These are phyloP conservation scores for Oenanthe melanoleuca DNA, from an alignment of 2,113 vertebrate species.

Conservation along the genomic window DNA sequence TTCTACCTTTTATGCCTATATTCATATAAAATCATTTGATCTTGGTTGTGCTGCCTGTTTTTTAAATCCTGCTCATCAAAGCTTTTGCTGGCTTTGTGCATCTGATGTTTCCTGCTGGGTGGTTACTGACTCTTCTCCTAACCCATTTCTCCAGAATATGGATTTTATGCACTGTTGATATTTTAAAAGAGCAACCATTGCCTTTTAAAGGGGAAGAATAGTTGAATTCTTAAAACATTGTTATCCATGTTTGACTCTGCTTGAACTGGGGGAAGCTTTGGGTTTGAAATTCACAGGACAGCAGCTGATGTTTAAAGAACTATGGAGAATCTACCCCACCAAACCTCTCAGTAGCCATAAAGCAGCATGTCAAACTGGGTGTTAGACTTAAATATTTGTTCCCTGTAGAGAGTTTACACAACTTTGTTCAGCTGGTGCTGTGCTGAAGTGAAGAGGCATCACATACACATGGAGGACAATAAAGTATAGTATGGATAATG, in stretches of 20 bases:
- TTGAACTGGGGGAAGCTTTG: background rate
- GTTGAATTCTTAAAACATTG: background rate
- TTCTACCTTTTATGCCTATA: background rate
- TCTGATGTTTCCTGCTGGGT: background rate
- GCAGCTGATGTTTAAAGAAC: background rate
- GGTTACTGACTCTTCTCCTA: background rate
- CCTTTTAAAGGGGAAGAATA: background rate
- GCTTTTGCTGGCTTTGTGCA: background rate
- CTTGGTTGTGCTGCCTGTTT: background rate
- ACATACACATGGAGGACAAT: rapidly evolving
- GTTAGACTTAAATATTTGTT: background rate
- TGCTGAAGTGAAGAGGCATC: background rate
- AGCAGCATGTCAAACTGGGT: background rate
- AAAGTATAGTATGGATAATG: background rate
- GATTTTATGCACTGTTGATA: background rate
- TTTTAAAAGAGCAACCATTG: background rate
- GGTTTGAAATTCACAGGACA: background rate
- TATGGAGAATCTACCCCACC: background rate
- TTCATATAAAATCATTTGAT: background rate
- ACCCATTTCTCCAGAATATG: background rate
- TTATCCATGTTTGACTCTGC: background rate
- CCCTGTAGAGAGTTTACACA: background rate
- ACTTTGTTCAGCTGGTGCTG: background rate
- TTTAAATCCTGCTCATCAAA: background rate
- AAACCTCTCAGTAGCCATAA: background rate